phyloP scores from a whole-genome alignment of 2,888 invertebrate genomes.

The Agrochola lychnidis region DNA sequence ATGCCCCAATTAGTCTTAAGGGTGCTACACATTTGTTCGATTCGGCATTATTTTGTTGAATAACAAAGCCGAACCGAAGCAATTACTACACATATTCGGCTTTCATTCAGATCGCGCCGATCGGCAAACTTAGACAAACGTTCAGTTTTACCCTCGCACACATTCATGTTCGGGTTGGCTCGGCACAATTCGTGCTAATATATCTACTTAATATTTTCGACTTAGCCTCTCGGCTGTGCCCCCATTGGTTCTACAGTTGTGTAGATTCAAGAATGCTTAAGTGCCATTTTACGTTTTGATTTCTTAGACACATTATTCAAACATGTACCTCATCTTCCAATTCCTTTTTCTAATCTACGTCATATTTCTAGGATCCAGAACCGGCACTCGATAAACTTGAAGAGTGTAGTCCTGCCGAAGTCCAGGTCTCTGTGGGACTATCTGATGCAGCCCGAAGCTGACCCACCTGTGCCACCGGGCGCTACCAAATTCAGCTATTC shows the following conservation, averaged over 20 bases:
- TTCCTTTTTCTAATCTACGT: not conserved
- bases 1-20: not conserved
- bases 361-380: slow-evolving; percentile 76
- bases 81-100: too few relatives aligned
- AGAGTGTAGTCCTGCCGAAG: slow-evolving; percentile 78
- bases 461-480: slow-evolving; percentile 94
- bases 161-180: too few relatives aligned
- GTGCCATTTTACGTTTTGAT: not conserved
- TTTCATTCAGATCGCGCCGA: too few relatives aligned
- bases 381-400: slow-evolving; percentile 79
- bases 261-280: not conserved
- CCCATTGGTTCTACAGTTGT: not conserved
- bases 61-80: too few relatives aligned
- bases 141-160: too few relatives aligned
- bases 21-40: not conserved
- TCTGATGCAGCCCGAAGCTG: slow-evolving; percentile 84
- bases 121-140: too few relatives aligned
- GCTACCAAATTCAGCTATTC: slow-evolving; percentile 94
- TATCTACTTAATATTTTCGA: too few relatives aligned
- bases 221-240: not conserved
- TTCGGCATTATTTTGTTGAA: too few relatives aligned
- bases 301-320: too few relatives aligned
- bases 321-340: not conserved
- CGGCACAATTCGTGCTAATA: too few relatives aligned
- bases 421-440: slow-evolving; percentile 79